Evolutionary conservation across 1,140 invertebrate species (phyloP).

Genomic region (Rhagoletis pomonella): DNA sequence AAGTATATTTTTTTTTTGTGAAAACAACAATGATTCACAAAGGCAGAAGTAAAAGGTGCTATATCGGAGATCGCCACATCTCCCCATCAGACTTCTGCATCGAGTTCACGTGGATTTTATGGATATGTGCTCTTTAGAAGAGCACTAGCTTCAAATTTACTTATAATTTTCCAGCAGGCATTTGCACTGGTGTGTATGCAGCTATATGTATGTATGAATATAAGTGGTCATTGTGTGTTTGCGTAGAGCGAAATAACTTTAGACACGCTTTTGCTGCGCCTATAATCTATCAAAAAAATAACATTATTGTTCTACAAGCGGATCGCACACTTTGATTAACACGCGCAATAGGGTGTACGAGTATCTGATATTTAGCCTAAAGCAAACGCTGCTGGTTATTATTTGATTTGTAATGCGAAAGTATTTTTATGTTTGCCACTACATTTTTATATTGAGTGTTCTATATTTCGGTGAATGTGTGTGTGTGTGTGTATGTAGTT

Average conservation of each 20-base stretch:
- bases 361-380: no score
- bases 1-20: no score
- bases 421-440: background rate
- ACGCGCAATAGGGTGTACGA: background rate
- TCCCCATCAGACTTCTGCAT: no score
- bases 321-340: background rate
- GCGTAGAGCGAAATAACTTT: background rate
- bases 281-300: conserved; percentile 15
- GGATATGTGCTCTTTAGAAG: background rate
- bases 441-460: background rate
- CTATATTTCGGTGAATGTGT: background rate
- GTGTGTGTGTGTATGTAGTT: background rate
- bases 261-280: background rate
- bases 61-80: background rate
- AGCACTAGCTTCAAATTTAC: no score
- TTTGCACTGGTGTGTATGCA: background rate
- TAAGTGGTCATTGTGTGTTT: no score
- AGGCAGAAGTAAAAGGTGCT: background rate
- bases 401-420: background rate
- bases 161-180: background rate
- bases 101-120: background rate
- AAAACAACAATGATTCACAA: no score
- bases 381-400: background rate
- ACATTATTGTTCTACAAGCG: background rate
- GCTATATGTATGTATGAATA: no score